A percentile compares a stretch with the other conserved stretches of the same genome.
Evolutionary conservation across 2,797 vertebrate genomes (phyloP).

Genomic region (Brachymystax lenok): DNA sequence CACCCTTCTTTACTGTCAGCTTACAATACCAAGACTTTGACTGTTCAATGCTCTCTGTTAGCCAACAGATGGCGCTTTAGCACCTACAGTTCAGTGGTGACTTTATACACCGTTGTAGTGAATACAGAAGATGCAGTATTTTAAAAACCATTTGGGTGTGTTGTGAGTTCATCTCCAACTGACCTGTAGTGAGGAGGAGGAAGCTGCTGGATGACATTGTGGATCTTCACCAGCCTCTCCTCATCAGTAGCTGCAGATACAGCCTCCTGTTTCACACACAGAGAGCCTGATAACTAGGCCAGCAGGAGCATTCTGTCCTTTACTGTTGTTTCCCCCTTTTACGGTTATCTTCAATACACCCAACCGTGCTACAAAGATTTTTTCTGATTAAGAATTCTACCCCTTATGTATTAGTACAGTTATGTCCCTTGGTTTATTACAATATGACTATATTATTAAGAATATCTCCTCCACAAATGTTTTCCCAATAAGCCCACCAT

Average conservation of each 20-base stretch:
- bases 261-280: slow-evolving; percentile 81
- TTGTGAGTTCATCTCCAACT: slow-evolving; percentile 31
- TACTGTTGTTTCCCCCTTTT: slow-evolving; percentile 26
- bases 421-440: neutral
- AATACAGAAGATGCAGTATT: neutral
- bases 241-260: slow-evolving; percentile 89
- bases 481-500: slow-evolving; percentile 12
- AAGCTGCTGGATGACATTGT: slow-evolving; percentile 83
- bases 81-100: neutral
- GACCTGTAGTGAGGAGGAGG: slow-evolving; percentile 83
- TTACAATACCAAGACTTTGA: neutral
- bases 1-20: neutral
- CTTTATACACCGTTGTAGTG: neutral
- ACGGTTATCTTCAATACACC: slow-evolving; percentile 34
- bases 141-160: slow-evolving; percentile 51
- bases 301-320: slow-evolving; percentile 35
- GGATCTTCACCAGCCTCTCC: slow-evolving; percentile 78
- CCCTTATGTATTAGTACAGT: neutral
- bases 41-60: slow-evolving; percentile 14
- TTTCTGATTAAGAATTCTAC: neutral
- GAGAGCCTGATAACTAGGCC: slow-evolving; percentile 37
- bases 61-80: slow-evolving; percentile 38
- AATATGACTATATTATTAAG: neutral
- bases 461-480: neutral
- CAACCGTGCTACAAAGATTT: neutral